phyloP scores from a whole-genome alignment of 1,140 invertebrate species.

The Sinonovacula constricta region DNA sequence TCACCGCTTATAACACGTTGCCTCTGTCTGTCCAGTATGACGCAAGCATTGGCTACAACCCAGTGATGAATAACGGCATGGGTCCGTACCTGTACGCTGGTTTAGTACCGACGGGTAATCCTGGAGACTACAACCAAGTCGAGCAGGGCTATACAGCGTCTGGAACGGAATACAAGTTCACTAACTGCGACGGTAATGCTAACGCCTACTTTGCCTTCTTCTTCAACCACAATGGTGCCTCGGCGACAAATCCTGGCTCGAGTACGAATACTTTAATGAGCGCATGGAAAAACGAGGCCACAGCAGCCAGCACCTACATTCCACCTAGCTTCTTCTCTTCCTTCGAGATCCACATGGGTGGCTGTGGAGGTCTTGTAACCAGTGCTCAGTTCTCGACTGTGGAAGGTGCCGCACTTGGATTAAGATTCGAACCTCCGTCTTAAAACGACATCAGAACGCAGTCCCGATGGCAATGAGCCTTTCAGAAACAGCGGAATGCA shows the following conservation, averaged over 20 bases:
- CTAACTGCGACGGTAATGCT: background rate
- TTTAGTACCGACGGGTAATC: background rate
- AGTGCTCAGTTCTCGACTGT: too few species aligned
- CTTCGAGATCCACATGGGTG: too few species aligned
- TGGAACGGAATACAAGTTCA: background rate
- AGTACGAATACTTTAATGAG: background rate
- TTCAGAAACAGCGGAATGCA: too few species aligned
- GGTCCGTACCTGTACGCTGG: background rate
- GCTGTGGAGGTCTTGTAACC: too few species aligned
- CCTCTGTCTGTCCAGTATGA: constrained; percentile 2
- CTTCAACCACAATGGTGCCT: background rate
- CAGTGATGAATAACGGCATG: background rate
- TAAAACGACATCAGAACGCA: too few species aligned
- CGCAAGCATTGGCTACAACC: background rate
- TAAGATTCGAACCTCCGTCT: too few species aligned
- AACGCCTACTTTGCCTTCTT: constrained; percentile 23
- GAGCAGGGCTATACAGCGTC: background rate
- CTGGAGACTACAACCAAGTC: background rate
- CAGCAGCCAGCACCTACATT: background rate
- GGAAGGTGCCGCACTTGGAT: too few species aligned
- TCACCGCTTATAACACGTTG: background rate
- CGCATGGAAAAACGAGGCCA: constrained; percentile 2
- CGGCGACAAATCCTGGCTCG: background rate
- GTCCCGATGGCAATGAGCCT: too few species aligned
- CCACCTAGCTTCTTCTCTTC: too few species aligned